These are phyloP conservation scores for Takifugu flavidus DNA, from an alignment of 2,113 vertebrate species.

Conservation along the genomic window DNA sequence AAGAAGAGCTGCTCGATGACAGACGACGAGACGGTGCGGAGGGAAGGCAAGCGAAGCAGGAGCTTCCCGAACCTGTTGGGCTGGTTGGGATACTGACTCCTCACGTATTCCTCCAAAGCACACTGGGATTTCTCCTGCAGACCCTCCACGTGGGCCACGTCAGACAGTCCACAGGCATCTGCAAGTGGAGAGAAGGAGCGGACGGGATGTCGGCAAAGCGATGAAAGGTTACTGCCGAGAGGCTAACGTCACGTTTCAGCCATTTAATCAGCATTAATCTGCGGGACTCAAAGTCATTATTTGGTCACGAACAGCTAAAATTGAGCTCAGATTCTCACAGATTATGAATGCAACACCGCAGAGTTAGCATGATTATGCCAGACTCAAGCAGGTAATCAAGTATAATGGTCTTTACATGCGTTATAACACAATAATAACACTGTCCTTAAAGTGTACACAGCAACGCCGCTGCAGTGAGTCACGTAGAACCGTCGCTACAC, in stretches of 20 bases:
- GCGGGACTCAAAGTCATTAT: no score
- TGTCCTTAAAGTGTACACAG: no score
- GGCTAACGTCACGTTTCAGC: background rate
- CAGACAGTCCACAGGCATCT: conserved; percentile 98
- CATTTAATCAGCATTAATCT: no score
- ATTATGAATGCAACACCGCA: no score
- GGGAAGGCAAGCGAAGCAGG: conserved; percentile 93
- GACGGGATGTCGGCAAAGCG: background rate
- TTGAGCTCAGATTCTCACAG: no score
- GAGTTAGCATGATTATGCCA: no score
- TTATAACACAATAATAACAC: no score
- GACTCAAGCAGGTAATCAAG: no score
- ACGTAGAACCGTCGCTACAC: no score
- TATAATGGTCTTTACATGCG: no score
- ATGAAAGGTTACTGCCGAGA: conserved; percentile 4
- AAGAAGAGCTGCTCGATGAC: conserved; percentile 99
- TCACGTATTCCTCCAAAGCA: conserved; percentile 96
- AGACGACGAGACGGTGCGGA: conserved; percentile 96
- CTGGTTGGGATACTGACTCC: conserved; percentile 97
- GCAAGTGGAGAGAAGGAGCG: conserved; percentile 30
- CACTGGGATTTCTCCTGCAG: conserved; percentile 99
- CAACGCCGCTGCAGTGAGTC: no score
- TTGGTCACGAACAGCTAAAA: no score
- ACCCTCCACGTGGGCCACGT: conserved; percentile 93
- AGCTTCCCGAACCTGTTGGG: conserved; percentile 96